Evolutionary conservation across 2,797 vertebrate species (phyloP).

Genomic region (Potorous gilbertii): DNA sequence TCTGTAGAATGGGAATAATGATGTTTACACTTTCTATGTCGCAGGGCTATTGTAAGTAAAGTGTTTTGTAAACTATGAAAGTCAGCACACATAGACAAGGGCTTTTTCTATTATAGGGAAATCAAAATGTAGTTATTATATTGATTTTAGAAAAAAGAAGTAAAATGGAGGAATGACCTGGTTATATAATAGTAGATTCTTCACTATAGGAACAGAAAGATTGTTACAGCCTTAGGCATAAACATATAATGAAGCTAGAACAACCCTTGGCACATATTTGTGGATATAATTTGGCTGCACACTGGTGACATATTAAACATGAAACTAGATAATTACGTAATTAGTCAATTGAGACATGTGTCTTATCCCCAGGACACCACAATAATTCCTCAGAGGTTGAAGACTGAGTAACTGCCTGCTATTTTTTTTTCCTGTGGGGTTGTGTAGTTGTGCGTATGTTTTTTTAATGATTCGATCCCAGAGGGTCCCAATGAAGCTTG

Average conservation of each 20-base stretch:
- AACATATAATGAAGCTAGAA: constrained; percentile 53
- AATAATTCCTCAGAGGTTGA: not conserved
- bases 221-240: constrained; percentile 39
- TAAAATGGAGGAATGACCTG: constrained; percentile 23
- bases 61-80: not conserved
- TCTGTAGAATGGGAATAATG: not conserved
- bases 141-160: not conserved
- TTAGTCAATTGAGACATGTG: constrained; percentile 57
- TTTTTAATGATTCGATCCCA: constrained; percentile 26
- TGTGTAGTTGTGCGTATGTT: not conserved
- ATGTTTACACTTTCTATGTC: not conserved
- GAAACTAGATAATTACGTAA: constrained; percentile 63
- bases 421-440: not conserved
- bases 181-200: constrained; percentile 49
- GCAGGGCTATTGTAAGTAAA: not conserved
- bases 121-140: not conserved
- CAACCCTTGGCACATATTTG: constrained; percentile 31
- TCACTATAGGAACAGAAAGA: constrained; percentile 37
- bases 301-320: constrained; percentile 63
- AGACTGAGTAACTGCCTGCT: not conserved
- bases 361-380: constrained; percentile 38
- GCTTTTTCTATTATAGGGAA: not conserved
- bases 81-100: not conserved
- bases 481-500: constrained; percentile 13
- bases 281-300: constrained; percentile 52